phyloP scores from a whole-genome alignment of 1,140 invertebrate species.

The Aphelinus certus region DNA sequence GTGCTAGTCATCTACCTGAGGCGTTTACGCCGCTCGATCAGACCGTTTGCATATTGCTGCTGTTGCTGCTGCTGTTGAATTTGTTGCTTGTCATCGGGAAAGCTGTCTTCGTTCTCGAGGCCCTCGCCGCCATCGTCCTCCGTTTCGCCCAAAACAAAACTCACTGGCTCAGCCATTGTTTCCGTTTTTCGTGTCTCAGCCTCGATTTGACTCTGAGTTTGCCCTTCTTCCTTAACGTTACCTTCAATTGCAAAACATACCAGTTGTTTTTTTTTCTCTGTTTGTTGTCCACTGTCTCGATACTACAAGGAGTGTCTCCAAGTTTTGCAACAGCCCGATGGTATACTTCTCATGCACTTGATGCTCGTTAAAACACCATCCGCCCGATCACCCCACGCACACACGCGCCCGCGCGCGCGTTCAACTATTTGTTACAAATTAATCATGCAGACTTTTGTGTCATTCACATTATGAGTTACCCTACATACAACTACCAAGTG shows the following conservation, averaged over 20 bases:
- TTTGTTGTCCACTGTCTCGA: no score
- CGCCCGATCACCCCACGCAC: no score
- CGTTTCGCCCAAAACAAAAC: constrained; percentile 65
- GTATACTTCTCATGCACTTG: no score
- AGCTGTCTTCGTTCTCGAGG: constrained; percentile 63
- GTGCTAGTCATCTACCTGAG: constrained; percentile 62
- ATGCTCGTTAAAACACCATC: no score
- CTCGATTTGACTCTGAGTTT: constrained; percentile 2
- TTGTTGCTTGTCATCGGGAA: constrained; percentile 55
- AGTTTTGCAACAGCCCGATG: no score
- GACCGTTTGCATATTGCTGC: constrained; percentile 58
- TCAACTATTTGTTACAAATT: no score
- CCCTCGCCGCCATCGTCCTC: constrained; percentile 56
- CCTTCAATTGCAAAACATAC: constrained; percentile 52
- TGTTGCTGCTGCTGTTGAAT: constrained; percentile 42
- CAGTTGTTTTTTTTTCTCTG: background rate
- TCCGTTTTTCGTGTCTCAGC: constrained; percentile 28
- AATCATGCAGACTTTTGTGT: no score
- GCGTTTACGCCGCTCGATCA: constrained; percentile 65
- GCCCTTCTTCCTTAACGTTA: constrained; percentile 47
- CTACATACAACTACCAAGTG: no score
- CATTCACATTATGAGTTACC: no score
- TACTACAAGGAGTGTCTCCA: no score
- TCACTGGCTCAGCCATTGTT: constrained; percentile 60
- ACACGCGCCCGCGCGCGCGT: no score